Evolutionary conservation across 1,140 invertebrate genomes (phyloP), one percentile per base, ranked within the genome.

Genomic region (Zaprionus lachaisei): DNA sequence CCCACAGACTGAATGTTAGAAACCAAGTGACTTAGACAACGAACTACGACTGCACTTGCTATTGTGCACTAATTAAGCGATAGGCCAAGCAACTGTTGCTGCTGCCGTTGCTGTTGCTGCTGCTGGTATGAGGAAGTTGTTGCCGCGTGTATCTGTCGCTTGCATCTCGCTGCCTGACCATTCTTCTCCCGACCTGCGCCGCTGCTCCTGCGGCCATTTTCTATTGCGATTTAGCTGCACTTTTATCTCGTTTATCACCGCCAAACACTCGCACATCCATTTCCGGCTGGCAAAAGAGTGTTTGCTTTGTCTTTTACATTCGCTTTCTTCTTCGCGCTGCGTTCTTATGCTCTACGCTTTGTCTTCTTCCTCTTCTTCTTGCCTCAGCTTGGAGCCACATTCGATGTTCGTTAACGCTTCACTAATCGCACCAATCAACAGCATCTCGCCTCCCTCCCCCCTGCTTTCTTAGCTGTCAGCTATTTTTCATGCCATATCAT

Each of bases 61-160:
- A 72, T 66, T 37, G 47, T 81, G 78, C 67, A 81, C 79, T 84
- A 78, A 84, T 84, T 80, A 84, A 84, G 82, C 80, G 64, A 77
- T 83, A 77, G 65, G 65, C 68, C 76, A 34, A 72, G 55, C 34
- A 28, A 17, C 17, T 58, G 31, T 56, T 44, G 62, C n/a, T 71
- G 24, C 37, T n/a, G 12, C 22, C 1, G 26, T 0, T 49, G 63
- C 60, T 22, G 71, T 38, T 17, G 56, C 49, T 58, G 57, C 26
- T 17, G 20, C 37, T 63, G 77, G 76, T 79, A 83, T 83, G 80
- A 79, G 80, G 76, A 80, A 83, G 77, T 80, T 72, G 44, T 66
- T 61, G 68, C 68, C 57, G 72, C 66, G 63, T 75, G 51, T 83
- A 82, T 82, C 80, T 57, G 49, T 56, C 51, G 70, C 65, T 82